Conservation (phyloP, 2,888 invertebrate genomes). For the Ophion obscuratus region DNA sequence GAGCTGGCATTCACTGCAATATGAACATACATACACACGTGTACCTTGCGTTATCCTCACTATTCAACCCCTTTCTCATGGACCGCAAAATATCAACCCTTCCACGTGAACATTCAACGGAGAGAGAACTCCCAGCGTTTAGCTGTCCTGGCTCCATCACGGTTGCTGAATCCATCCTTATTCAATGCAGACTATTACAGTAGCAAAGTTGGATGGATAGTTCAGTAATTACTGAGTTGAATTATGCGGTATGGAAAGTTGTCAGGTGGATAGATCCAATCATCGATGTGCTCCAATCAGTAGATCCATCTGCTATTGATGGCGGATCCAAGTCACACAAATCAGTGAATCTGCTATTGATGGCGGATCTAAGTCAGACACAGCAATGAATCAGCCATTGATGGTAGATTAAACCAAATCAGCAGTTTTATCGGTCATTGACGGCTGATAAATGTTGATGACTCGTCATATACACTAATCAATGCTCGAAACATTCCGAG, state of each 20-base stretch:
- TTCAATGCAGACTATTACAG: slow-evolving; percentile 4
- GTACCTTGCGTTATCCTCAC: slow-evolving; percentile 11
- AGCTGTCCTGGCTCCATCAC: slow-evolving; percentile 13
- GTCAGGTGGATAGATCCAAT: not conserved
- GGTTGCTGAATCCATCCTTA: not conserved
- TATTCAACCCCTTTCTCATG: slow-evolving; percentile 37
- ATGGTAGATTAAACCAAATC: too few species aligned
- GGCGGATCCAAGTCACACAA: not conserved
- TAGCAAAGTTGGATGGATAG: not conserved
- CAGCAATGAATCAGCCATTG: not conserved
- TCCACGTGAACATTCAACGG: slow-evolving; percentile 25
- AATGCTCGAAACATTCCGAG: not conserved
- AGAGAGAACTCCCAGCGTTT: slow-evolving; percentile 25
- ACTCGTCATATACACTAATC: not conserved
- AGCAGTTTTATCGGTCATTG: too few species aligned
- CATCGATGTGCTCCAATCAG: too few species aligned
- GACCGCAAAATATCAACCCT: slow-evolving; percentile 53
- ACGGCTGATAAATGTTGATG: not conserved
- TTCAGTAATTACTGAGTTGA: not conserved
- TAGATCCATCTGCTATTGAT: not conserved
- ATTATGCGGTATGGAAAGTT: slow-evolving; percentile 1
- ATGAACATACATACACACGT: slow-evolving; percentile 9
- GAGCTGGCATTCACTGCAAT: slow-evolving; percentile 36
- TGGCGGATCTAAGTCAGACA: not conserved
- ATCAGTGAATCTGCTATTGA: not conserved